Evolutionary conservation across 2,888 invertebrate genomes (phyloP), one percentile per base, ranked within the genome.

Genomic region (Thera britannica): DNA sequence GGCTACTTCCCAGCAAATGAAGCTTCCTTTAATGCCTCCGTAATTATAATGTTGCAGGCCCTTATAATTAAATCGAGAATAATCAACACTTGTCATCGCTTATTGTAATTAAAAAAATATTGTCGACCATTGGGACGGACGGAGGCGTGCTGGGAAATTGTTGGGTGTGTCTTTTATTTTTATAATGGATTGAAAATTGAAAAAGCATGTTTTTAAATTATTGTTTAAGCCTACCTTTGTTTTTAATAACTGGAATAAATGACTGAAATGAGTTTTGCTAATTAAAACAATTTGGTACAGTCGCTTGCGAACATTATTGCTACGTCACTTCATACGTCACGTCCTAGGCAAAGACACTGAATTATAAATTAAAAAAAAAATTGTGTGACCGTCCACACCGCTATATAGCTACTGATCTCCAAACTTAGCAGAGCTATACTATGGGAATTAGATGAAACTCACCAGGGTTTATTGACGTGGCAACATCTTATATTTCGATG

Each of bases 91-190:
- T 84, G 85, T 86, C 83, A 83, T 85, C 85, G 79, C 82, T 83
- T 81, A 80, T 72, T 76, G 79, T 83, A 83, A 87, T 87, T 78
- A 87, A 85, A 85, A 85, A 81, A 82, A 83, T 82, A 86, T 85
- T 79, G 79, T 70, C 72, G 56, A 72, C 75, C 72, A 70, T 63
- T 73, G 74, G 68, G 72, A 64, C 69, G 57, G 68, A 61, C 69
- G 57, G 68, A 61, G 67, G 70, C 70, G 67, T 63, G 69, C 36
- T 56, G 57, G 62, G 36, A 52, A 57, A 60, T 60, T 62, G 34
- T 61, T 12, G 65, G 61, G 54, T 58, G 62, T 62, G 62, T 62
- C 52, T 63, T 59, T 60, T 59, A 54, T 68, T 65, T 61, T 65
- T 65, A 35, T 62, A 59, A 69, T 69, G 65, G 62, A 54, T 66